Conservation (phyloP, 2,113 vertebrate genomes). For the Stegastes partitus region DNA sequence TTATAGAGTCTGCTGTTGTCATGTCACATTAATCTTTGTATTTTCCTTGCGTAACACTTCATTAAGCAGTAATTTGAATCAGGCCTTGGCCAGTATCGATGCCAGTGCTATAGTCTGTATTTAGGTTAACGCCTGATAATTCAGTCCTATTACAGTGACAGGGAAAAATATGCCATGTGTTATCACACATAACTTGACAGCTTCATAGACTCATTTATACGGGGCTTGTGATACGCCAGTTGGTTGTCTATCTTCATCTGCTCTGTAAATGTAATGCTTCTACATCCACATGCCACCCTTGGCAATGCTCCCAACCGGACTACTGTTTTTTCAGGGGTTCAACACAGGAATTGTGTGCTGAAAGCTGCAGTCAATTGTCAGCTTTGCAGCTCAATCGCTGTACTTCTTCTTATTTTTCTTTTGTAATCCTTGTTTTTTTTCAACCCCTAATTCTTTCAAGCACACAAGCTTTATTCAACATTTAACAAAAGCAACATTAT, state of each 20-base stretch:
- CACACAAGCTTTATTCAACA: not conserved
- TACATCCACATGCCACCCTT: conserved; percentile 5
- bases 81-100: not conserved
- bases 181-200: conserved; percentile 4
- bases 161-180: not conserved
- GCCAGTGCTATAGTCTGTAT: conserved; percentile 8
- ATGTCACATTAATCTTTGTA: conserved; percentile 32
- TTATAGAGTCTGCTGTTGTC: conserved; percentile 32
- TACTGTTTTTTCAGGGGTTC: not conserved
- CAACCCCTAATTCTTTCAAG: not conserved
- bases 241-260: conserved; percentile 23
- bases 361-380: not conserved
- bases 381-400: not conserved
- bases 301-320: not conserved
- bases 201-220: conserved; percentile 14
- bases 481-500: not conserved
- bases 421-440: conserved; percentile 20
- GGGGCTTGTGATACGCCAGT: not conserved
- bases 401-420: not conserved
- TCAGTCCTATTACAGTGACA: not conserved
- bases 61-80: conserved; percentile 19
- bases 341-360: not conserved
- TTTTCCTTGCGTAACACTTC: conserved; percentile 26
- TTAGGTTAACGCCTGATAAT: conserved; percentile 9
- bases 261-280: conserved; percentile 12